Percentiles rank a stretch among this genome's conserved stretches.
These are phyloP conservation scores for Dufourea novaeangliae DNA, from an alignment of 1,140 invertebrate species.

Conservation along the genomic window DNA sequence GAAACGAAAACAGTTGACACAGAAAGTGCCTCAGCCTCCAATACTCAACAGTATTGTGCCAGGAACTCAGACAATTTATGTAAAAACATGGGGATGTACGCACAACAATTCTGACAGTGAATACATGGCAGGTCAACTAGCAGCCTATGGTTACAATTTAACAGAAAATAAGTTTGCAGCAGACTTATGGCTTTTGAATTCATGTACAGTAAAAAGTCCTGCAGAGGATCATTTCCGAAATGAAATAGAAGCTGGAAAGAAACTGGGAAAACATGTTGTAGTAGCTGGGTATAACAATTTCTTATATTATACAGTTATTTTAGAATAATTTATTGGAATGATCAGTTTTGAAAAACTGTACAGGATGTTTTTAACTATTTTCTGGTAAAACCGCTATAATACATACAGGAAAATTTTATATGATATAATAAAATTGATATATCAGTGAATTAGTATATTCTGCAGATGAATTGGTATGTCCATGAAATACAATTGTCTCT, in stretches of 20 bases:
- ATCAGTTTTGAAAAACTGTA: no score
- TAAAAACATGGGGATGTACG: conserved; percentile 99
- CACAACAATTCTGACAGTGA: conserved; percentile 98
- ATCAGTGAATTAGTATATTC: no score
- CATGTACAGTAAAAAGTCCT: conserved; percentile 98
- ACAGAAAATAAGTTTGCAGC: conserved; percentile 92
- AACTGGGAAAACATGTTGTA: conserved; percentile 92
- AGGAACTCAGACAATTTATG: conserved; percentile 95
- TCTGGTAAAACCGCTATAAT: neutral
- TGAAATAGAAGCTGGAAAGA: conserved; percentile 91
- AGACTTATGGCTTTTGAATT: conserved; percentile 97
- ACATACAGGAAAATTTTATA: no score
- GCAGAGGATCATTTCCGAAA: conserved; percentile 98
- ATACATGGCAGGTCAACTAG: conserved; percentile 98
- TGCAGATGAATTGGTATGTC: no score
- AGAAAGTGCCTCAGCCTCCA: conserved; percentile 53
- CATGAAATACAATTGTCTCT: no score
- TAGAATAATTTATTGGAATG: neutral
- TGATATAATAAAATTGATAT: no score
- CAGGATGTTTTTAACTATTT: no score
- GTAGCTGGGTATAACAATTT: conserved; percentile 91
- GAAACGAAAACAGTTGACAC: conserved; percentile 75
- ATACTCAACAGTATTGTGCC: conserved; percentile 83
- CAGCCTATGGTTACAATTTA: conserved; percentile 92
- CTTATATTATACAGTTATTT: neutral